Evolutionary conservation across 2,797 vertebrate genomes (phyloP), one percentile per base, ranked within the genome.

Genomic region (Hydrophis major): DNA sequence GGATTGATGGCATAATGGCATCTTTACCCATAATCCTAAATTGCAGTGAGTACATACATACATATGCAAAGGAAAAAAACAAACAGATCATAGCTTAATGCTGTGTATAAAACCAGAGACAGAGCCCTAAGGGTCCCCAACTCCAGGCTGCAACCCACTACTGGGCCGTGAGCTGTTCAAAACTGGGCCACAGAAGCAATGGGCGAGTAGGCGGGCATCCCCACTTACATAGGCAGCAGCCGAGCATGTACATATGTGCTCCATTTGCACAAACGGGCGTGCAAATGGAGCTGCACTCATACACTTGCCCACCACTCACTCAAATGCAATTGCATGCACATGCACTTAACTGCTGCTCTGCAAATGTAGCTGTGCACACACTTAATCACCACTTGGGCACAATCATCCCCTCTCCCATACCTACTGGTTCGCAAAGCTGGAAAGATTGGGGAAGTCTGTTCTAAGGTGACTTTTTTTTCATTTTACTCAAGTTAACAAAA

Each of bases 291-390:
- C n/a, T 74, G n/a, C 14, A 37, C 66, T 0, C 1, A 2, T n/a
- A 69, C 2, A 14, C 14, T 69, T 69, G n/a, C n/a, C n/a, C 2
- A 2, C 13, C 1, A 0, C 63, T 69, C 66, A 69, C n/a, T 32
- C 66, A 32, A 69, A 18, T 74, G 2, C n/a, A 74, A 32, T 16
- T 74, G 66, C 11, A 32, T 0, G 0, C 14, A 16, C 6, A 32
- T 1, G 2, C 14, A 6, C n/a, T 69, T 69, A 32, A 16, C n/a
- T 6, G 13, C 4, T 6, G 5, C 2, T 16, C 14, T 14, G 0
- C 66, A 69, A 69, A 69, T 32, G n/a, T 32, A 32, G 66, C n/a
- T 69, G 3, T 63, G 61, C 27, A 28, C 1, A 3, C 13, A 12
- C n/a, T 66, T 66, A n/a, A n/a, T 12, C 14, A 5, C 66, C 2